Percentiles rank a stretch among this genome's conserved stretches.
phyloP scores from a whole-genome alignment of 2,797 vertebrate genomes.

The Coilia nasus region DNA sequence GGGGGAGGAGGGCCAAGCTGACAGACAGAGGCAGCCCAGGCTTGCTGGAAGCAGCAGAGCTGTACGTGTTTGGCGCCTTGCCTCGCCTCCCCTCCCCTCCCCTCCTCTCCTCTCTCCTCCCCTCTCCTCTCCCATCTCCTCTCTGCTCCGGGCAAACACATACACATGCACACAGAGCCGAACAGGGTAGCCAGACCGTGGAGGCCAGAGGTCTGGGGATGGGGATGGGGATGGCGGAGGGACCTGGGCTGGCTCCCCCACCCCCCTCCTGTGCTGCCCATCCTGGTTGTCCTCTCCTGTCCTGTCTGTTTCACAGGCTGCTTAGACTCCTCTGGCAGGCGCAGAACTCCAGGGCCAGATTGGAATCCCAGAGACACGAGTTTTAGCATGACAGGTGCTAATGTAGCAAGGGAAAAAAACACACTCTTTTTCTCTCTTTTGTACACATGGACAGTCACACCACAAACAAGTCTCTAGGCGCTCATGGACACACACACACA shows the following conservation, averaged over 20 bases:
- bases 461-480: slow-evolving; percentile 63
- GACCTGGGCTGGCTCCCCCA: neutral
- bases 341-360: slow-evolving; percentile 82
- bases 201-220: slow-evolving; percentile 78
- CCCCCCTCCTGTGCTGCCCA: neutral
- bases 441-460: slow-evolving; percentile 61
- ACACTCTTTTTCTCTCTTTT: slow-evolving; percentile 43
- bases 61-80: slow-evolving; percentile 86
- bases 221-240: slow-evolving; percentile 64
- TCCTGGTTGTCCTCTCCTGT: slow-evolving; percentile 77
- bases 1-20: neutral
- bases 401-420: slow-evolving; percentile 78
- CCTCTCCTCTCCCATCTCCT: neutral
- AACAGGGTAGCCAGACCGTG: slow-evolving; percentile 80
- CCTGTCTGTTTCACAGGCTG: slow-evolving; percentile 86
- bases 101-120: neutral
- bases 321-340: slow-evolving; percentile 87
- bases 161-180: slow-evolving; percentile 81
- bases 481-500: slow-evolving; percentile 5
- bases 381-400: slow-evolving; percentile 88
- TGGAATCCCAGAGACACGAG: slow-evolving; percentile 84
- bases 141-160: neutral
- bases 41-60: slow-evolving; percentile 79
- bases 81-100: slow-evolving; percentile 84
- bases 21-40: slow-evolving; percentile 73